Base-by-base conservation (phyloP, 1,140 invertebrate genomes). In the Lordiphosa collinella region DNA sequence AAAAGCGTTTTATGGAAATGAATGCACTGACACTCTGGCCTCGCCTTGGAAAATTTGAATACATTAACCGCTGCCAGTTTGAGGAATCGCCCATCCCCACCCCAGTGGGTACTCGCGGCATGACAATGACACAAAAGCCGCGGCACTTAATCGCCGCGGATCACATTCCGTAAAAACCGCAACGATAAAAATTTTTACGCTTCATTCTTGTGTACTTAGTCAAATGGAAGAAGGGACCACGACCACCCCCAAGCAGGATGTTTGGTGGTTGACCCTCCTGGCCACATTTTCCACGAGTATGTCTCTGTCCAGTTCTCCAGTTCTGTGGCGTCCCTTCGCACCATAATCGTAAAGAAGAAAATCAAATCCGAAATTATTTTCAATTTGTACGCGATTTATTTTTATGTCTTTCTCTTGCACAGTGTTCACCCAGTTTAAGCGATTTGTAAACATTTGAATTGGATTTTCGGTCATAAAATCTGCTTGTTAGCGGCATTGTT, bases 311-410 rank as follows among this genome's bases (percentile, higher is more conserved):
- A 84, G 55, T 73, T 55, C 43, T 41, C 35, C n/a, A n/a, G n/a
- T n/a, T n/a, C n/a, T n/a, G n/a, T n/a, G n/a, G 14, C 38, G 29
- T 40, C 25, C 48, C 76, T 76, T 29, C 1, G 25, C 25, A 29
- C 25, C 25, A 29, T 29, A 29, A 29, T 67, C 69, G 72, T 73
- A 69, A 68, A 84, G 76, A 62, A 76, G 53, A 87, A 82, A 86
- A 88, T 86, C 86, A 88, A 87, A 88, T 86, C 80, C 54, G 80
- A 88, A 88, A 88, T 88, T 84, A 86, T 86, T 78, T 88, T 88
- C 86, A 88, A 88, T 88, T 88, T 88, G 86, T 88, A 88, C 70
- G 85, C 86, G 86, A 88, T 88, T 88, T 88, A 88, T 70, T 88
- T 88, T 87, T 78, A 85, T 87, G 85, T 76, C 63, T 75, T 84